Evolutionary conservation across 2,888 invertebrate genomes (phyloP), one percentile per base, ranked within the genome.

Genomic region (Meloe dianella): DNA sequence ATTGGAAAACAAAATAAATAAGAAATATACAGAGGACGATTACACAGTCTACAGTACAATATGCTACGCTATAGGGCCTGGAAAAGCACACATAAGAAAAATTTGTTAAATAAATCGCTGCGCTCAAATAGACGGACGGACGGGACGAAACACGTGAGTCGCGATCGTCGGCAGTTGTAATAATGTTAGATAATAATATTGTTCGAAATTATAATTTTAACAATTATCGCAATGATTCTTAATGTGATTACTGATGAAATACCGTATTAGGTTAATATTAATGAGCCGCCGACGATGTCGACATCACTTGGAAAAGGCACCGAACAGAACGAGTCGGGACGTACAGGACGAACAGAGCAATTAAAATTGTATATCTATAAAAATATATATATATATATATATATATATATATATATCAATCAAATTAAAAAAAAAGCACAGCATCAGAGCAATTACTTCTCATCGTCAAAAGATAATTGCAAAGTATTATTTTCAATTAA

Each of bases 41-140:
- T 57, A 32, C 32, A 72, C 72, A n/a, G n/a, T 72, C 73, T 72
- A 69, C 63, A 62, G 57, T 51, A 51, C 51, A 61, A 62, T 63
- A 67, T 66, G 72, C 71, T 72, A 74, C 69, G 69, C 70, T 69
- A 71, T 35, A 61, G 61, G 69, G 74, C 73, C 77, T 76, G 77
- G 70, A 76, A 77, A 72, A 67, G 65, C 69, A 75, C 73, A 72
- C 72, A 67, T 72, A 74, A 66, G 70, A 58, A 67, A n/a, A 60
- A 68, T 62, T 70, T 70, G 70, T 24, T 54, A 41, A 60, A 64
- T 69, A 71, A 70, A 69, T 72, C 71, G 73, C 70, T 68, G 71
- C 63, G 47, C 38, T 38, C 63, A 60, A 65, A 12, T 38, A 41
- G 17, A 57, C 30, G 51, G 61, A 57, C 56, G 38, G 60, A 57